Evolutionary conservation across 2,888 invertebrate species (phyloP), one percentile per base, ranked within the genome.

Genomic region (Darwinula stevensoni): DNA sequence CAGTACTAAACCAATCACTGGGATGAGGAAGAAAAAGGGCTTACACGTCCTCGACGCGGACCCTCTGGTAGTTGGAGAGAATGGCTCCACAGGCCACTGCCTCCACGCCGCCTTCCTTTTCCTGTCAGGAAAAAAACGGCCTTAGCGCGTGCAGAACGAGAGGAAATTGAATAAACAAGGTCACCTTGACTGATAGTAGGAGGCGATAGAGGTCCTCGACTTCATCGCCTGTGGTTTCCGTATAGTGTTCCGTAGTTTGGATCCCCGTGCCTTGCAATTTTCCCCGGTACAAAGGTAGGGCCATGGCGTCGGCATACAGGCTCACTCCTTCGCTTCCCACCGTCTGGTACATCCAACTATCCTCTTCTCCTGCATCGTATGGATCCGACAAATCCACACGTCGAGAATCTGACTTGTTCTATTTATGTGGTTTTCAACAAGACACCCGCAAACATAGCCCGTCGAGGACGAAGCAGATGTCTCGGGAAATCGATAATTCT

Each of bases 341-440:
- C 31, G 88, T 88, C 59, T 99, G 97, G 50, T 91, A 97, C 97
- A 99, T 99, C 49, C 78, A 94, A 48, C 86, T 86, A 53, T 91
- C 88, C 44, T 84, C 50, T 52, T 88, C 88, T 62, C 74, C 74
- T 70, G 50, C 27, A 53, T 53, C 5, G 28, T 4, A 12, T 11
- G 9, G n/a, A 16, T 14, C 13, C 15, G 14, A 16, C 3, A n/a
- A n/a, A n/a, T n/a, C n/a, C n/a, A n/a, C n/a, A n/a, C n/a, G n/a
- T n/a, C n/a, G n/a, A n/a, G n/a, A n/a, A n/a, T n/a, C n/a, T n/a
- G n/a, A n/a, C n/a, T n/a, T n/a, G n/a, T n/a, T n/a, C n/a, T n/a
- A n/a, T n/a, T n/a, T n/a, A n/a, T n/a, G n/a, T n/a, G n/a, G n/a
- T n/a, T n/a, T n/a, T 30, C 6, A 17, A 30, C 11, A 26, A 12